Conservation (phyloP, 1,140 invertebrate species). For the Drosophila kanapiae region DNA sequence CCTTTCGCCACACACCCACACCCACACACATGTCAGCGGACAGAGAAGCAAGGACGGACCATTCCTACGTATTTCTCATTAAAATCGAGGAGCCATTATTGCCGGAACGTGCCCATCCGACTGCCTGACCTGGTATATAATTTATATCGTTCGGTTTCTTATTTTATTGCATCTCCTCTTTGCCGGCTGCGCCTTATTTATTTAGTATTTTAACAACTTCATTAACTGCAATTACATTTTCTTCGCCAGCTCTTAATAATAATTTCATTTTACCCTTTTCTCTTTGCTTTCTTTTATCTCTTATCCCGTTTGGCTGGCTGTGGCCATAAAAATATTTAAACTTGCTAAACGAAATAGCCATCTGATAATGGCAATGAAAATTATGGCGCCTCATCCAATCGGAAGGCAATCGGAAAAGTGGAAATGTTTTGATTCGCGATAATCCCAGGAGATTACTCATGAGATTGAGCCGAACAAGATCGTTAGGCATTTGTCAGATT, state of each 20-base stretch:
- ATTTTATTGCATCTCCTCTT: constrained; percentile 14
- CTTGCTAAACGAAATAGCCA: constrained; percentile 20
- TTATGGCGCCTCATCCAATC: constrained; percentile 6
- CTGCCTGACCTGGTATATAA: constrained; percentile 46
- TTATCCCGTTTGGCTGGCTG: not conserved
- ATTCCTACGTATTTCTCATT: constrained; percentile 71
- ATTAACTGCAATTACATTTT: constrained; percentile 47
- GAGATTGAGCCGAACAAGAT: constrained; percentile 41
- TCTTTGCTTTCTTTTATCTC: constrained; percentile 2
- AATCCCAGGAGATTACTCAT: constrained; percentile 32
- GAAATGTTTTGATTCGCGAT: constrained; percentile 10
- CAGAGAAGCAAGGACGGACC: not conserved
- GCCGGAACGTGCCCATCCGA: constrained; percentile 62
- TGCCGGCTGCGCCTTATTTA: constrained; percentile 46
- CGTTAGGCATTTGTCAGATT: constrained; percentile 45
- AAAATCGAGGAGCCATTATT: constrained; percentile 80
- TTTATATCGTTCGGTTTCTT: constrained; percentile 45
- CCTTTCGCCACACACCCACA: not conserved
- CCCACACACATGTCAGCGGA: constrained; percentile 8
- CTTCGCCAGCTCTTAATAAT: constrained; percentile 32
- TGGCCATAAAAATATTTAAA: constrained; percentile 36
- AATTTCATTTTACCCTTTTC: constrained; percentile 17
- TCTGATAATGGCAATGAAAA: constrained; percentile 41
- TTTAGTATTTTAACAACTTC: constrained; percentile 65
- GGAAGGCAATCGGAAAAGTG: constrained; percentile 8